Base-by-base conservation (phyloP, 2,113 vertebrate genomes). In the Propithecus coquereli region DNA sequence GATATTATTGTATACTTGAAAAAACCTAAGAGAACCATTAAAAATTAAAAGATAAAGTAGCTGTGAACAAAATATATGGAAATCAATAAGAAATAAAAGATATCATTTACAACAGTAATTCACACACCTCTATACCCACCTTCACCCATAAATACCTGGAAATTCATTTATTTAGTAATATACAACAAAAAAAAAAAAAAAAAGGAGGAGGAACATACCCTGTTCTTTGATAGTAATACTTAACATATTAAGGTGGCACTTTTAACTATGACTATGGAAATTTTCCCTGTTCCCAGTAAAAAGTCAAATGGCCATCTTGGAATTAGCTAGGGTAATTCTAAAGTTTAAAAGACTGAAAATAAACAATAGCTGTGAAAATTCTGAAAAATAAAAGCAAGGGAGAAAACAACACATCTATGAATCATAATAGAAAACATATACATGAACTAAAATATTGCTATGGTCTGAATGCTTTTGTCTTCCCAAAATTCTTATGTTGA, bases 131-230 rank as follows among this genome's bases (percentile, higher is more conserved):
- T 27, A 13, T 22, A 8, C 14, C 20, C 4, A 16, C 10, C 9
- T 1, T 43, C 22, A 37, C 5, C 27, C 5, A 73, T 47, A 65
- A 45, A 66, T 66, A 11, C 5, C n/a, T 83, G 52, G 22, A n/a
- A 77, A 47, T 74, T 57, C 8, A 73, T 59, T 83, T 92, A 73
- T 81, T 43, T 87, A 65, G 7, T 30, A 81, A 52, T 80, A 40
- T 2, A 54, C n/a, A n/a, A n/a, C n/a, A n/a, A n/a, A n/a, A n/a
- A n/a, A n/a, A n/a, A n/a, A 65, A 86, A 76, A 18, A 11, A 0
- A 32, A 6, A 3, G 2, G 16, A 25, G 2, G 37, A 40, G n/a
- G 32, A 5, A 2, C 1, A 82, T 34, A 40, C 3, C 7, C 14
- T 70, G 4, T 76, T 76, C 18, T 76, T 50, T 57, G 27, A 13